Evolutionary conservation across 2,888 invertebrate genomes (phyloP).

Genomic region (Anarsia innoxiella): DNA sequence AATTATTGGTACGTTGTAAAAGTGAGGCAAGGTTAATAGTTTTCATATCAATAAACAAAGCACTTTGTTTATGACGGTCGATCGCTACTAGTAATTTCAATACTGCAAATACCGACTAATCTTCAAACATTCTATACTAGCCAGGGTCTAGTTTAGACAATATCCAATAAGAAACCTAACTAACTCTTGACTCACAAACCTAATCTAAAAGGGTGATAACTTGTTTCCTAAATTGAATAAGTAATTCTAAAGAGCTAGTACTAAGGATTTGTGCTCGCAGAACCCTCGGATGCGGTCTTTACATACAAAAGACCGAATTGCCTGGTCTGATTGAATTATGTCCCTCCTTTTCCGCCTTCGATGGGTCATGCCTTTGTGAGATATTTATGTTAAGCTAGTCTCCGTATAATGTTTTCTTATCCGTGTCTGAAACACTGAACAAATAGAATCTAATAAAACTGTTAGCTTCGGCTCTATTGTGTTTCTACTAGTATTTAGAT

Average conservation of each 20-base stretch:
- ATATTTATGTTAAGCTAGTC: conserved; percentile 34
- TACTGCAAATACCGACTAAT: too few species aligned
- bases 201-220: conserved; percentile 9
- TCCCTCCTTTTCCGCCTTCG: conserved; percentile 42
- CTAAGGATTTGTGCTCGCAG: neutral
- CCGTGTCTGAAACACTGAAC: conserved; percentile 1
- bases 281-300: conserved; percentile 48
- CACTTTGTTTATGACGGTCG: too few species aligned
- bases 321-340: conserved; percentile 64
- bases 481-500: neutral
- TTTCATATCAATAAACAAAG: too few species aligned
- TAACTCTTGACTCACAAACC: too few species aligned
- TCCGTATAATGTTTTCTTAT: conserved; percentile 13
- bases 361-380: conserved; percentile 42
- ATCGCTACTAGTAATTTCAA: too few species aligned
- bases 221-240: conserved; percentile 3
- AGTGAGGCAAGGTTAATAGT: too few species aligned
- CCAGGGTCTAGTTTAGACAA: too few species aligned
- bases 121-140: too few species aligned
- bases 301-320: conserved; percentile 68
- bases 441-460: conserved; percentile 5
- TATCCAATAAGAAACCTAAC: too few species aligned
- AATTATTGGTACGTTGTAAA: too few species aligned
- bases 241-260: conserved; percentile 9
- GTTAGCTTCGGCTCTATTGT: neutral